Conservation (phyloP, 2,797 vertebrate species). For the Orestias chungarensis region DNA sequence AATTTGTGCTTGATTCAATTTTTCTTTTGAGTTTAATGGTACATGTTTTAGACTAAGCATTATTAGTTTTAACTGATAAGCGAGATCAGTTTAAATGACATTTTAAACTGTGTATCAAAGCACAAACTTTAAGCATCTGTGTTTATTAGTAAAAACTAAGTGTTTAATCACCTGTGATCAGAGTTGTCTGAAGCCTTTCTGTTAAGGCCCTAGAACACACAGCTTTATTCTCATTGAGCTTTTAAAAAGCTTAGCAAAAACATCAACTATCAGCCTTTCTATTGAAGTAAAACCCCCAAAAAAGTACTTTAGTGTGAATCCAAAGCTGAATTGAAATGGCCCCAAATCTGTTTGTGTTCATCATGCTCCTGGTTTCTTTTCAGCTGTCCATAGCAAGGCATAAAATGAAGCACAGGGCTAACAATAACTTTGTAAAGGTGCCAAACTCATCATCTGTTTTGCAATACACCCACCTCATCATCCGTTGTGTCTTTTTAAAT, state of each 20-base stretch:
- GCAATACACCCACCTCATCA: constrained; percentile 13
- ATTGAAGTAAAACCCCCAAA: not conserved
- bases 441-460: constrained; percentile 35
- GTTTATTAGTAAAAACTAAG: not conserved
- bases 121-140: constrained; percentile 31
- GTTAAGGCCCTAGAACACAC: constrained; percentile 1
- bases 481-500: constrained; percentile 20
- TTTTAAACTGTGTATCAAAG: constrained; percentile 9
- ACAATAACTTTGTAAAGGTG: constrained; percentile 26
- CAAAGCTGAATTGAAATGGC: constrained; percentile 19
- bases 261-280: constrained; percentile 4
- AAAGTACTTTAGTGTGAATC: constrained; percentile 7
- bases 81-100: not conserved
- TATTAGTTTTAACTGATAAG: not conserved
- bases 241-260: constrained; percentile 25
- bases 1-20: not conserved
- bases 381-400: constrained; percentile 33
- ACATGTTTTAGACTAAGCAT: not conserved
- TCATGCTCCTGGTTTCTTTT: constrained; percentile 33
- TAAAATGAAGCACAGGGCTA: constrained; percentile 66
- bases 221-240: constrained; percentile 19
- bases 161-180: not conserved
- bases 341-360: constrained; percentile 27
- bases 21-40: not conserved
- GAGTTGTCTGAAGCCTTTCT: not conserved